phyloP scores from a whole-genome alignment of 2,888 invertebrate species.

The Diabrotica balteata region DNA sequence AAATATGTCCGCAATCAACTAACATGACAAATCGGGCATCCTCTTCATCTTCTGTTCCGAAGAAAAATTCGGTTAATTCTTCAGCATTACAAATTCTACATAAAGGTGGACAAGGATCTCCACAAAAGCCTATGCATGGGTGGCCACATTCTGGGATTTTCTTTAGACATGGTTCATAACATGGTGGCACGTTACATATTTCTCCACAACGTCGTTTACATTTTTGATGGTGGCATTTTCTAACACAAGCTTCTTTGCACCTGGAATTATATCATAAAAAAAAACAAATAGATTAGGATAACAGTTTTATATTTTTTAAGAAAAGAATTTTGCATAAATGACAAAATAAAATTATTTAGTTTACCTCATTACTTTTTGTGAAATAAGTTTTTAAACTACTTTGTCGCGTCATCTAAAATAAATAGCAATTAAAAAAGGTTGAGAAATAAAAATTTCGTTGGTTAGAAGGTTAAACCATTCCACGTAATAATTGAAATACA shows the following conservation, averaged over 20 bases:
- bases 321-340: background rate
- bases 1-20: slow-evolving; percentile 47
- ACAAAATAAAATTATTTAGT: no score
- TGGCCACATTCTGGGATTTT: slow-evolving; percentile 63
- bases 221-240: slow-evolving; percentile 61
- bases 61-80: slow-evolving; percentile 48
- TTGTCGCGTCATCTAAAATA: no score
- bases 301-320: background rate
- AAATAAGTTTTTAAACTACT: no score
- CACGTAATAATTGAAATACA: no score
- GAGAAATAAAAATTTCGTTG: no score
- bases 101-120: slow-evolving; percentile 63
- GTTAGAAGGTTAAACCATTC: no score
- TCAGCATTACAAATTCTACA: slow-evolving; percentile 49
- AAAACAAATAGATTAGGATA: background rate
- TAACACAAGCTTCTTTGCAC: slow-evolving; percentile 53
- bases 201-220: slow-evolving; percentile 63
- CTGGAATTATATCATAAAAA: slow-evolving; percentile 1
- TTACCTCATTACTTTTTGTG: no score
- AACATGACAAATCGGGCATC: slow-evolving; percentile 46
- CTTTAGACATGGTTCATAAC: slow-evolving; percentile 58
- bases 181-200: slow-evolving; percentile 61
- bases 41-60: slow-evolving; percentile 48
- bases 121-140: slow-evolving; percentile 74
- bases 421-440: no score